A percentile compares a stretch with the other conserved stretches of the same genome.
These are phyloP conservation scores for Stomorhina lunata DNA, from an alignment of 2,888 invertebrate species.

Conservation along the genomic window DNA sequence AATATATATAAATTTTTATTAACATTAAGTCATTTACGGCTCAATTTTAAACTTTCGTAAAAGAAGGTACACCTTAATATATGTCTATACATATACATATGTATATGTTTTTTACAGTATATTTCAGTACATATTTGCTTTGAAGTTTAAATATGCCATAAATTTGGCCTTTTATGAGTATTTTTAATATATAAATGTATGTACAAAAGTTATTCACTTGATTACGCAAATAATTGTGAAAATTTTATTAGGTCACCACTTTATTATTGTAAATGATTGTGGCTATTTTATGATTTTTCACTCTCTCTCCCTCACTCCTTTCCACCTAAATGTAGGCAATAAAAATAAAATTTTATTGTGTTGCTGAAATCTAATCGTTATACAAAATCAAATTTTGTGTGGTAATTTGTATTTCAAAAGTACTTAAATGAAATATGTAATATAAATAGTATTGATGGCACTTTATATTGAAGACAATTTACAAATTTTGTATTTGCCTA, in stretches of 20 bases:
- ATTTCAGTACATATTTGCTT: background rate
- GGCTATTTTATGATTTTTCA: no score
- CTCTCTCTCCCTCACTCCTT: no score
- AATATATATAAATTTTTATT: no score
- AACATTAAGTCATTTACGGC: no score
- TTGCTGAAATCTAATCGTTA: background rate
- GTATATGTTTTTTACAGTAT: background rate
- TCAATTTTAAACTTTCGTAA: no score
- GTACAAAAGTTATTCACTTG: no score
- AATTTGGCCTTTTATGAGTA: conserved; percentile 4
- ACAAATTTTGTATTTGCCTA: background rate
- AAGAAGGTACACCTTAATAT: no score
- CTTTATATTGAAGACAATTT: background rate
- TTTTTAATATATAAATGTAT: background rate
- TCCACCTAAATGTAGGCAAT: background rate
- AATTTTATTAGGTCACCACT: background rate
- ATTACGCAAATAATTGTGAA: background rate
- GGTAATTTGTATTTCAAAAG: background rate
- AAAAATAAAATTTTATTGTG: background rate
- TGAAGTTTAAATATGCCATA: conserved; percentile 5
- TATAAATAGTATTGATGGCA: background rate
- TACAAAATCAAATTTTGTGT: background rate
- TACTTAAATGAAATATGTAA: background rate
- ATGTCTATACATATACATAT: background rate
- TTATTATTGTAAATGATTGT: conserved; percentile 5